phyloP scores from a whole-genome alignment of 2,797 vertebrate species.

The Meda fulgida region DNA sequence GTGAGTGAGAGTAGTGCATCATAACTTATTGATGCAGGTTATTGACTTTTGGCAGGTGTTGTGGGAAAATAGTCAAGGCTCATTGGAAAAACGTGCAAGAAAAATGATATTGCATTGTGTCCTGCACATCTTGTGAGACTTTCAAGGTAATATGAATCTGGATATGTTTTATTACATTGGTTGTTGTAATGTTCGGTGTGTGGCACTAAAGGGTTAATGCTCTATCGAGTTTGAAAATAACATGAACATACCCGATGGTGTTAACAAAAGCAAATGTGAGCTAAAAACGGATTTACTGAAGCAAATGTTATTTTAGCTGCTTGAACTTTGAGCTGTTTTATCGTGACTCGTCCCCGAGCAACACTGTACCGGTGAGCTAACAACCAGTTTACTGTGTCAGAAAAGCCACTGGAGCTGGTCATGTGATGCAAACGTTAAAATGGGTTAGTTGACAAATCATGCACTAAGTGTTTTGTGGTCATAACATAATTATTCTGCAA shows the following conservation, averaged over 20 bases:
- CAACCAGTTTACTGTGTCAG: too few relatives aligned
- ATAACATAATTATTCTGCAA: not conserved
- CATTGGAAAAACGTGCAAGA: not conserved
- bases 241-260: too few relatives aligned
- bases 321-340: not conserved
- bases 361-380: not conserved
- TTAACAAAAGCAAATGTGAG: too few relatives aligned
- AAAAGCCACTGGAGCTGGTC: not conserved
- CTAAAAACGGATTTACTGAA: too few relatives aligned
- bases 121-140: not conserved
- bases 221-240: not conserved
- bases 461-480: not conserved
- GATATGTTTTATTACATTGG: not conserved
- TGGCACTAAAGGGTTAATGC: not conserved
- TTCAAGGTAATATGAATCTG: not conserved
- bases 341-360: not conserved
- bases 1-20: not conserved
- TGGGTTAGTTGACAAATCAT: not conserved
- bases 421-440: not conserved
- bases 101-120: not conserved
- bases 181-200: not conserved
- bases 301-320: too few relatives aligned
- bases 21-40: conserved; percentile 2
- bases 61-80: not conserved
- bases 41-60: not conserved